Evolutionary conservation across 2,113 vertebrate species (phyloP).

Genomic region (Illadopsis cleaveri): DNA sequence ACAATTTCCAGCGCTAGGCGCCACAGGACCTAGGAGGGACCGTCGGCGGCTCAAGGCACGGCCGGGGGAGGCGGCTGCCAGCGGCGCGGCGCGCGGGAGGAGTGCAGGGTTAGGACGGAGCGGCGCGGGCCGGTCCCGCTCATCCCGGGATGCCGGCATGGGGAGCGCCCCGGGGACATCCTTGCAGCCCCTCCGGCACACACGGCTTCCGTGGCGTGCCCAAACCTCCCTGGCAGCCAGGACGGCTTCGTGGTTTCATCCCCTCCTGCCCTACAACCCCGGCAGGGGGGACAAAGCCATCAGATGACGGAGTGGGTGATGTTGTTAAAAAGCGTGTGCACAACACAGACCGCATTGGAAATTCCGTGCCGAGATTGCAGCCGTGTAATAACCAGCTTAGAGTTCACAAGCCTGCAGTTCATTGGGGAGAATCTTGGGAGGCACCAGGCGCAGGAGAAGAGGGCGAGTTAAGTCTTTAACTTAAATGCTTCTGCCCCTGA

Average conservation of each 20-base stretch:
- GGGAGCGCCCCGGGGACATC: not conserved
- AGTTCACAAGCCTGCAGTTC: not conserved
- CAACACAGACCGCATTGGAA: not conserved
- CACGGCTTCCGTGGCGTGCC: not conserved
- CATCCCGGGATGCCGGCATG: not conserved
- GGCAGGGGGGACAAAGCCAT: not conserved
- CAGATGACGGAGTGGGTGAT: conserved; percentile 3
- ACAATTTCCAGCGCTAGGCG: conserved; percentile 31
- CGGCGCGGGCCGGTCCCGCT: not conserved
- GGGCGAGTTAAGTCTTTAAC: not conserved
- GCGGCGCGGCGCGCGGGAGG: conserved; percentile 11
- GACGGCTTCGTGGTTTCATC: not conserved
- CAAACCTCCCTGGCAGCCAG: not conserved
- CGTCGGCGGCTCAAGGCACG: not conserved
- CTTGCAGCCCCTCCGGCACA: not conserved
- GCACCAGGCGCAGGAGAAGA: not conserved
- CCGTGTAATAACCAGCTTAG: not conserved
- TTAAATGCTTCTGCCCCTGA: not conserved
- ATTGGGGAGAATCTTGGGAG: not conserved
- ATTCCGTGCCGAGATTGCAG: not conserved
- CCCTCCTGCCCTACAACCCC: not conserved
- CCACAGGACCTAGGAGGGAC: conserved; percentile 8
- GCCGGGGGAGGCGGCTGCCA: conserved; percentile 37
- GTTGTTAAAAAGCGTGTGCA: not conserved
- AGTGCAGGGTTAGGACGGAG: conserved; percentile 57